These are phyloP conservation scores for Drosophila cognata DNA, from an alignment of 2,888 invertebrate species.

Conservation along the genomic window DNA sequence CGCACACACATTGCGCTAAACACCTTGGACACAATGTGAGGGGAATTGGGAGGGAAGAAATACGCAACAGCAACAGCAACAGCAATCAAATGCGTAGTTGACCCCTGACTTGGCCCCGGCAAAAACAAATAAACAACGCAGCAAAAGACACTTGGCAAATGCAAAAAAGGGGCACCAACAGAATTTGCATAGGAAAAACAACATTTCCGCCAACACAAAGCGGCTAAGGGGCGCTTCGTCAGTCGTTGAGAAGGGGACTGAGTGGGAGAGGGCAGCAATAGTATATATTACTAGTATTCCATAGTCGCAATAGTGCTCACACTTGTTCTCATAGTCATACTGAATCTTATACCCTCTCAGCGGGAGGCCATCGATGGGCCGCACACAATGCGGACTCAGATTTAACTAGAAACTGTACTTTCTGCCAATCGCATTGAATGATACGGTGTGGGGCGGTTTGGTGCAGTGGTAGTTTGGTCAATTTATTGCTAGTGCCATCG, in stretches of 20 bases:
- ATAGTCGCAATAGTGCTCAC: conserved; percentile 17
- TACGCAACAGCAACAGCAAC: conserved; percentile 45
- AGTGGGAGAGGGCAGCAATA: conserved; percentile 14
- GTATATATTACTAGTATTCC: conserved; percentile 50
- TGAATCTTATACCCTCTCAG: conserved; percentile 44
- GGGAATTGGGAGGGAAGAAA: conserved; percentile 16
- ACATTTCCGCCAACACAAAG: conserved; percentile 71
- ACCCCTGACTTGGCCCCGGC: conserved; percentile 62
- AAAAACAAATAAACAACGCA: conserved; percentile 61
- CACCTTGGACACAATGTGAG: conserved; percentile 28
- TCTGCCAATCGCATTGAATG: conserved; percentile 50
- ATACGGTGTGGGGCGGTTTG: conserved; percentile 24
- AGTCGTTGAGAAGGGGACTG: conserved; percentile 1
- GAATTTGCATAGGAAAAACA: conserved; percentile 66
- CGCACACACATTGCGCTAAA: conserved; percentile 49
- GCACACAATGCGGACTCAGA: conserved; percentile 66
- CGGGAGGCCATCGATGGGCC: conserved; percentile 61
- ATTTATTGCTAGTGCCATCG: conserved; percentile 70
- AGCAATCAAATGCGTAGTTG: conserved; percentile 69
- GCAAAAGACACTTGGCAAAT: conserved; percentile 62
- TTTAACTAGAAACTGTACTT: conserved; percentile 73
- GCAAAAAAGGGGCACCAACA: conserved; percentile 50
- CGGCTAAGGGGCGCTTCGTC: conserved; percentile 38
- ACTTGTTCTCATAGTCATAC: conserved; percentile 34
- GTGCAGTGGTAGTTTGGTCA: conserved; percentile 28